Evolutionary conservation across 2,113 vertebrate genomes (phyloP), one percentile per base, ranked within the genome.

Genomic region (Deroptyus accipitrinus): DNA sequence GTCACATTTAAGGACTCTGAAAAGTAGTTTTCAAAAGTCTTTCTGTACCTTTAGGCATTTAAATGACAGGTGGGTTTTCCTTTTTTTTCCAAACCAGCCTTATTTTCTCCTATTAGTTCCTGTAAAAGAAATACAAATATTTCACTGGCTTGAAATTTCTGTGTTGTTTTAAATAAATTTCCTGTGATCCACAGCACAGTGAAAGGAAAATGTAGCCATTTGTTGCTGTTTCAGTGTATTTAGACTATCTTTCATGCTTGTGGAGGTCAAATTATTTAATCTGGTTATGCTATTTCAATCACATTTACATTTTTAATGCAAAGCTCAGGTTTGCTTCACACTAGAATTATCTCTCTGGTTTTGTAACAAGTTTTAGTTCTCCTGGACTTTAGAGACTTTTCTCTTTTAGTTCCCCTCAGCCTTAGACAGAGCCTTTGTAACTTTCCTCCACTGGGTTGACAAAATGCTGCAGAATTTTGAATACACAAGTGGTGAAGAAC

Each of bases 291-390:
- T 88, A 9, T 94, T 97, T 93, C 94, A 95, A 81, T 96, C 90
- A 94, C 93, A 92, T 96, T 96, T 96, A 92, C 83, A 96, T 96
- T 93, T 95, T 96, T 96, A 88, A 96, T 96, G 85, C 90, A 94
- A 85, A 92, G 90, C 68, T 88, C 85, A 88, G 72, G 73, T 95
- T 94, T 90, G 55, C 88, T 92, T 95, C 86, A 96, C 79, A 74
- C 83, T 83, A 67, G 85, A 95, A 88, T 64, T 90, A 86, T 74
- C 10, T 4, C 44, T 62, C 61, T 80, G 63, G 61, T 96, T 96
- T 93, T 70, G 13, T 92, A 94, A 95, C 82, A 77, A 69, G 76
- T 85, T 87, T 83, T 75, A 55, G 75, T 33, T 6, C 28, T 90
- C 37, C 46, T 88, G 90, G 92, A 90, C 88, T 94, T 96, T 86